phyloP scores from a whole-genome alignment of 2,888 invertebrate species.

The Latheticus oryzae region DNA sequence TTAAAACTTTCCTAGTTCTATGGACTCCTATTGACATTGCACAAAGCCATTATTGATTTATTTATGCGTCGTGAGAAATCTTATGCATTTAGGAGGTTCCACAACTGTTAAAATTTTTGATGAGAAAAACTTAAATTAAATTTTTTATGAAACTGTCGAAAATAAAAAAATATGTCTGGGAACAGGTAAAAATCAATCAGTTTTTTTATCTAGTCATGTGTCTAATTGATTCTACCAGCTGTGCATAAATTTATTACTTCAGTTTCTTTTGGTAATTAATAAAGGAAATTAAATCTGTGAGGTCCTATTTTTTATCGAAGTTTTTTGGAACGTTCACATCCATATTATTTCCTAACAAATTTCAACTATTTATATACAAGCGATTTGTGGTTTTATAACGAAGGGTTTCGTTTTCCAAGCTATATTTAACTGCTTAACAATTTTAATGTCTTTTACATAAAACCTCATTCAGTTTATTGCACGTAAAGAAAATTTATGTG shows the following conservation, averaged over 20 bases:
- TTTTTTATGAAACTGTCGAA: too few species aligned
- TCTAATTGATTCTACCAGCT: slow-evolving; percentile 47
- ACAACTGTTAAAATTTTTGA: too few species aligned
- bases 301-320: slow-evolving; percentile 15
- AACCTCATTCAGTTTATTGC: slow-evolving; percentile 37
- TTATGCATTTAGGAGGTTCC: slow-evolving; percentile 8
- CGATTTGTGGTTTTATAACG: slow-evolving; percentile 10
- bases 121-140: too few species aligned
- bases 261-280: slow-evolving; percentile 34
- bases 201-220: slow-evolving; percentile 48
- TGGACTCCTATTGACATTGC: slow-evolving; percentile 34
- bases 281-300: slow-evolving; percentile 29
- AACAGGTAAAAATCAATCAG: slow-evolving; percentile 50
- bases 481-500: slow-evolving; percentile 44
- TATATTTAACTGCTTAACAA: slow-evolving; percentile 17
- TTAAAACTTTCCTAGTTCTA: slow-evolving; percentile 36
- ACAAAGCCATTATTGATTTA: slow-evolving; percentile 34
- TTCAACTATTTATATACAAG: slow-evolving; percentile 10
- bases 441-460: slow-evolving; percentile 19
- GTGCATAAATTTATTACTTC: slow-evolving; percentile 38
- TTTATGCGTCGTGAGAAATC: slow-evolving; percentile 21
- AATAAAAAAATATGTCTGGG: too few species aligned
- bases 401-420: slow-evolving; percentile 6
- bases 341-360: slow-evolving; percentile 10
- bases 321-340: slow-evolving; percentile 10